Evolutionary conservation across 2,797 vertebrate genomes (phyloP), one percentile per base, ranked within the genome.

Genomic region (Sciurus carolinensis): DNA sequence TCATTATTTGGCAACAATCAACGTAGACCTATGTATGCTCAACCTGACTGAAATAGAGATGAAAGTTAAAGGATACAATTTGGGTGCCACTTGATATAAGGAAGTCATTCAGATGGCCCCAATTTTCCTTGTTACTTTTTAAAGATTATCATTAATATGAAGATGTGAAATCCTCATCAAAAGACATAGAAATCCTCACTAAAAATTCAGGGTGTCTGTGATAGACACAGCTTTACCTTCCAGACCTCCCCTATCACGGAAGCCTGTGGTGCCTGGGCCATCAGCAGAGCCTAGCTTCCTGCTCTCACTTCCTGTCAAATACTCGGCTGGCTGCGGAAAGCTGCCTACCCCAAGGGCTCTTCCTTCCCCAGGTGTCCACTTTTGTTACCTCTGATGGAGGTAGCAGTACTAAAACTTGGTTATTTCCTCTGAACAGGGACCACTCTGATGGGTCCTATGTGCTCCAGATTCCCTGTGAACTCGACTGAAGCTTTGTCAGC

Each of bases 1-100:
- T 81, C 30, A 52, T 54, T 79, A 52, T 84, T 94, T 50, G 52
- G 18, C 54, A 82, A 50, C 1, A 79, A 75, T 90, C 83, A 90
- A 92, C 52, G 67, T 3, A 91, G 44, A n/a, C 15, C 26, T 64
- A 57, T 59, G 22, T 52, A 64, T 71, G 50, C 24, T 71, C 13
- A 64, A 52, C 33, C 57, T 84, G 77, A 88, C 15, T 52, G 33
- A 94, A 97, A 79, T 75, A 83, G 10, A 91, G 79, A 83, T 69
- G 84, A 96, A 93, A 50, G 39, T 11, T 80, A 17, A 90, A 72
- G 79, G 88, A 71, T 77, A 39, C 42, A 94, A 36, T 83, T 75
- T 57, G 44, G 67, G 69, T 22, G 1, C 69, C 52, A 69, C 7
- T 71, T 87, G 33, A 28, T 75, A 13, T 24, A 71, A 93, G 13